phyloP scores from a whole-genome alignment of 2,888 invertebrate species.

The Lasioglossum marginatum region DNA sequence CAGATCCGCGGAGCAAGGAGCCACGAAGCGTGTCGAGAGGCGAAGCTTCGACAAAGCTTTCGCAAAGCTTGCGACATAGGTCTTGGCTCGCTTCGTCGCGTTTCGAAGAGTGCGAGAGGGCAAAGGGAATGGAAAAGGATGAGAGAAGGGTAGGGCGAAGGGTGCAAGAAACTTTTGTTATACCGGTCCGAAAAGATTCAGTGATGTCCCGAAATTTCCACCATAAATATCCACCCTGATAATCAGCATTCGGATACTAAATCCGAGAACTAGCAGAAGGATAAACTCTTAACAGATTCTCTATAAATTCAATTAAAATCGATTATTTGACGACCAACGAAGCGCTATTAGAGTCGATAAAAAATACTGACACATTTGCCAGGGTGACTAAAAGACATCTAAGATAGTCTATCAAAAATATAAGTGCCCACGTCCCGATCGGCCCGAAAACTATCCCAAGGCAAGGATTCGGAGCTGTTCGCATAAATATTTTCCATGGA shows the following conservation, averaged over 20 bases:
- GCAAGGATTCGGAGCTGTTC: neutral
- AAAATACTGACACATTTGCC: neutral
- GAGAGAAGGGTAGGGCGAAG: neutral
- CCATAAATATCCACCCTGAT: neutral
- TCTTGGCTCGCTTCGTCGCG: slow-evolving; percentile 17
- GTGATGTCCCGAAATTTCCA: neutral
- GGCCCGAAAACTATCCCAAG: too few relatives aligned
- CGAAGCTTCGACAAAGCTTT: neutral
- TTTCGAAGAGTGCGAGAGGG: slow-evolving; percentile 41
- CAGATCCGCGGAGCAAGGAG: slow-evolving; percentile 8
- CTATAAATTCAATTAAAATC: neutral
- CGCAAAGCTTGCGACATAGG: neutral
- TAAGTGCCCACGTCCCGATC: too few relatives aligned
- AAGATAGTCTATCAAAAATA: neutral
- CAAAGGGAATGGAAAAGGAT: neutral
- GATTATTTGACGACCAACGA: too few relatives aligned
- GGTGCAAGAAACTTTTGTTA: slow-evolving; percentile 41
- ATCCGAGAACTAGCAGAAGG: too few relatives aligned
- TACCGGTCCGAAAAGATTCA: neutral
- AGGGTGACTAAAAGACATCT: too few relatives aligned
- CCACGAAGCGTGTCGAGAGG: slow-evolving; percentile 19
- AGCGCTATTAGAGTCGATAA: neutral
- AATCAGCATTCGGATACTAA: neutral
- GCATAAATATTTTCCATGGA: neutral
- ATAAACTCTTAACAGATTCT: neutral